These are phyloP conservation scores for Neuroscelio doddi DNA, from an alignment of 2,888 invertebrate genomes.

Conservation along the genomic window DNA sequence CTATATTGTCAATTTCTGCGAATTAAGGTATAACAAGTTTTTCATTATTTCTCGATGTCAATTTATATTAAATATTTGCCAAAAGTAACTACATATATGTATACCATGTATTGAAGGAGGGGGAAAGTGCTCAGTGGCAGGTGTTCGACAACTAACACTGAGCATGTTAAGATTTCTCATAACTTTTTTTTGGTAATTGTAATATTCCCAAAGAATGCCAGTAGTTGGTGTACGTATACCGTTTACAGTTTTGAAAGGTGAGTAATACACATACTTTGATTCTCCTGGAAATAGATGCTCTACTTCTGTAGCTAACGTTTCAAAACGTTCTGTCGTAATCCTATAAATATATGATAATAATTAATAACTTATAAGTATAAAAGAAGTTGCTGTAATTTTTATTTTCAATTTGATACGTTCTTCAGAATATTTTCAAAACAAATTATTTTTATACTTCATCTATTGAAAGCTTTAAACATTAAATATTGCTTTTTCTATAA, in stretches of 20 bases:
- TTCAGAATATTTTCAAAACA: no score
- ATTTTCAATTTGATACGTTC: no score
- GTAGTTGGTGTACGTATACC: conserved; percentile 24
- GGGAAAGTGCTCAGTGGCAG: no score
- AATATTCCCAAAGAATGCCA: conserved; percentile 37
- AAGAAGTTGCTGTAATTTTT: no score
- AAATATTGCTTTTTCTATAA: no score
- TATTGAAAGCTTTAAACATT: no score
- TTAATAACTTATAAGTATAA: no score
- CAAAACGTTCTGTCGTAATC: conserved; percentile 31
- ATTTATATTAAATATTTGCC: no score
- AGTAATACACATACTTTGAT: conserved; percentile 28
- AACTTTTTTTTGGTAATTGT: conserved; percentile 30
- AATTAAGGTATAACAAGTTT: conserved; percentile 1
- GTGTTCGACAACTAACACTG: no score
- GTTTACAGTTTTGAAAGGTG: conserved; percentile 29
- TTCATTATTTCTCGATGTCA: neutral
- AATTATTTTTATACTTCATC: no score
- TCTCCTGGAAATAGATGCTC: conserved; percentile 31
- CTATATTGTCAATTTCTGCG: conserved; percentile 18
- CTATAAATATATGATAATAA: conserved; percentile 13
- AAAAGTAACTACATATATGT: no score
- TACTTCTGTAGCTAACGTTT: conserved; percentile 27
- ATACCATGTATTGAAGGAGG: neutral
- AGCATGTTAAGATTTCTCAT: no score